Conservation (phyloP, 53 echinoderm and acorn worm genomes). For the Hippasteria phrygiana region DNA sequence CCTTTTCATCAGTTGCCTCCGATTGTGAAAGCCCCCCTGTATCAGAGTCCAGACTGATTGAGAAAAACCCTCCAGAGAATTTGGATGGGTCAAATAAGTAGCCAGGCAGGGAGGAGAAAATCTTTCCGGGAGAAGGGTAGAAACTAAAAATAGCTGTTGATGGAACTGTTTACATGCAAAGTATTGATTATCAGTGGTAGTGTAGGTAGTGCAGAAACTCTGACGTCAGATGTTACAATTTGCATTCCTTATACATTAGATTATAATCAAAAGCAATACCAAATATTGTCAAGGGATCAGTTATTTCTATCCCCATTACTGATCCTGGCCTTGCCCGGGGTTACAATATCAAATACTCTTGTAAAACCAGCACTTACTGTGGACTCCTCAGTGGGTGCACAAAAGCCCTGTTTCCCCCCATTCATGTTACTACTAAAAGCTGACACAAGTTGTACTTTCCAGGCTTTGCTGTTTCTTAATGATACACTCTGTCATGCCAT, state of each 20-base stretch:
- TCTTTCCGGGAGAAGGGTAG: neutral
- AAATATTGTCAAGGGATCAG: constrained; percentile 8
- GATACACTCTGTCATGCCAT: neutral
- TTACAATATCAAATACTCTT: constrained; percentile 2
- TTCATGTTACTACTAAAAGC: constrained; percentile 3
- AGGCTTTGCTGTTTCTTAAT: constrained; percentile 1
- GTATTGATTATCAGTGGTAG: constrained; percentile 11
- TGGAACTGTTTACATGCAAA: constrained; percentile 1
- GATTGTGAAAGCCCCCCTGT: constrained; percentile 7
- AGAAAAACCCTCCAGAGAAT: neutral
- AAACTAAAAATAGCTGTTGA: neutral
- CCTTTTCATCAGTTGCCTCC: constrained; percentile 9
- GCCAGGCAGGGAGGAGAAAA: neutral
- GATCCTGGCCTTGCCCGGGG: constrained; percentile 30
- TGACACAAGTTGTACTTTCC: constrained; percentile 11
- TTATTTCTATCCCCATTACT: constrained; percentile 1
- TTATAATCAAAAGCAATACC: neutral
- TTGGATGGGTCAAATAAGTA: neutral
- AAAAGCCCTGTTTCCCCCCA: neutral
- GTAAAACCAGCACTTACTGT: constrained; percentile 5
- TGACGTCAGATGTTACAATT: neutral
- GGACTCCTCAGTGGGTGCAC: neutral
- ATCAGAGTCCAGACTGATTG: constrained; percentile 33
- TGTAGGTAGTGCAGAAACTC: neutral
- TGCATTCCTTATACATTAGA: neutral